Evolutionary conservation across 2,797 vertebrate genomes (phyloP).

Genomic region (Lepilemur ruficaudatus): DNA sequence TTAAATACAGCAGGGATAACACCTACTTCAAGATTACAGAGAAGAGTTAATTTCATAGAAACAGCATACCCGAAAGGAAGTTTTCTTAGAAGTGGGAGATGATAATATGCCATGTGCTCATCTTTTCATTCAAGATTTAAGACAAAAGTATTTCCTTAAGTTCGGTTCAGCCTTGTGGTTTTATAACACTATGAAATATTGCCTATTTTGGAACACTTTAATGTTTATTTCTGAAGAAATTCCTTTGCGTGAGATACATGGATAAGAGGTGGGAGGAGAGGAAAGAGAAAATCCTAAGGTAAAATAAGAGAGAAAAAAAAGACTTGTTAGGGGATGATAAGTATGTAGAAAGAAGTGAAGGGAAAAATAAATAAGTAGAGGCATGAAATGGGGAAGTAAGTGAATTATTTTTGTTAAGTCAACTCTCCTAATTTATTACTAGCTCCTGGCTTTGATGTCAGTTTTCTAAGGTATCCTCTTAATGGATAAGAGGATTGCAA

Average conservation of each 20-base stretch:
- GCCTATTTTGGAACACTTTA: background rate
- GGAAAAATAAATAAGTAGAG: background rate
- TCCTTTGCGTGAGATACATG: background rate
- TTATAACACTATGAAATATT: background rate
- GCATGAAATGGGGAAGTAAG: background rate
- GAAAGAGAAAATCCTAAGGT: background rate
- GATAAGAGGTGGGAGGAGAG: background rate
- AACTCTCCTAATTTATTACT: background rate
- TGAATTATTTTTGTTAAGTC: background rate
- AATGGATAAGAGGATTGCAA: background rate
- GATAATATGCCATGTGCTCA: background rate
- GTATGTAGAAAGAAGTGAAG: background rate
- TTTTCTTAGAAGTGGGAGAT: background rate
- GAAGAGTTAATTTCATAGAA: background rate
- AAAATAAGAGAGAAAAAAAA: background rate
- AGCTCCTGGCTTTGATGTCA: background rate
- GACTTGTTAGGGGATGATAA: background rate
- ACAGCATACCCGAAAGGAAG: background rate
- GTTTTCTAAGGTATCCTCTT: background rate
- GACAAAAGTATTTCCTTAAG: background rate
- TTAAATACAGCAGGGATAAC: background rate
- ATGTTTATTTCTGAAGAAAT: background rate
- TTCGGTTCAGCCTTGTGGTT: background rate
- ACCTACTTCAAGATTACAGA: background rate
- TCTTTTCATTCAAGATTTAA: background rate